Base-by-base conservation (phyloP, 2,797 vertebrate genomes). In the Sphaeramia orbicularis region DNA sequence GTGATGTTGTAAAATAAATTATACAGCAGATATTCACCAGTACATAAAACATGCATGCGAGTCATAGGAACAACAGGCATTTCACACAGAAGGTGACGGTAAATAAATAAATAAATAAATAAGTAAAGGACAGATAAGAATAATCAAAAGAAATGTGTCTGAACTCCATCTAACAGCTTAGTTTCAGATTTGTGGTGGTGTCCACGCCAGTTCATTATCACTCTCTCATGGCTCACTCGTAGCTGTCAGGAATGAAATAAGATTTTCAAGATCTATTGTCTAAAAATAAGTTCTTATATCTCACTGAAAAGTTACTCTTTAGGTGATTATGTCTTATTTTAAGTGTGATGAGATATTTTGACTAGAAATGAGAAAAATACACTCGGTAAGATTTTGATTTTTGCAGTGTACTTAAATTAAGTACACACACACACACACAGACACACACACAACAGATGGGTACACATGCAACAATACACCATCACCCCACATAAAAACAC, bases 1-100 rank as follows among this genome's bases (percentile, higher is more conserved):
- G 24, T 36, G 13, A 19, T 44, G 3, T 37, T 13, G 16, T 44
- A 40, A 59, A 45, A 55, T 50, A 16, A 53, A 57, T 58, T 13
- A 57, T 70, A 44, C 15, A 41, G 37, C 38, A 42, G 45, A 58
- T 44, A 47, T 21, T 57, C 19, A 45, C 7, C 47, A 57, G 51
- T 27, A 27, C 24, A 24, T 49, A 49, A 47, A 19, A 47, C 19
- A 18, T 21, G 5, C 10, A 21, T 11, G 44, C 3, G 24, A 19
- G 19, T 12, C 15, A 37, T 16, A 7, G 12, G 16, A 38, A 7
- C 5, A 53, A 8, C 11, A 38, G 6, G 7, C 32, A 40, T 10
- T 11, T 27, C 24, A 27, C 24, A 27, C 24, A 27, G 4, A 27
- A 27, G 6, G 24, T 27, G 24, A 27, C 24, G 6, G 5, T 27